A percentile compares a stretch with the other conserved stretches of the same genome.
Evolutionary conservation across 2,113 vertebrate genomes (phyloP).

Genomic region (Charina bottae): DNA sequence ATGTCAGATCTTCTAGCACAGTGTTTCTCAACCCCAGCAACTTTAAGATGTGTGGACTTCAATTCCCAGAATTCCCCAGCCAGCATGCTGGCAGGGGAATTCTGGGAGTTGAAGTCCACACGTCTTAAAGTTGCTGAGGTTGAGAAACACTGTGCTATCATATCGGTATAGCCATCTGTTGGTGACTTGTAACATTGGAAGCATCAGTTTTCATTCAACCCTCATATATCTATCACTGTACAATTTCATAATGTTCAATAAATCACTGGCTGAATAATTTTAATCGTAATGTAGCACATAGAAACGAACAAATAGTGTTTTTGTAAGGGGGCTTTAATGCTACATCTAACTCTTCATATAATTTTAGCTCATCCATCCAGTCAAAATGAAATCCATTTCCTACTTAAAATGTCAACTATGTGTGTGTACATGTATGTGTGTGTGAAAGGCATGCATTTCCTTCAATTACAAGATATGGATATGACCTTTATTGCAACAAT

Average conservation of each 20-base stretch:
- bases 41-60: too few species aligned
- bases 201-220: background rate
- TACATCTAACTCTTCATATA: constrained; percentile 49
- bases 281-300: constrained; percentile 35
- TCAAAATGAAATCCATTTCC: constrained; percentile 59
- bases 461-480: constrained; percentile 71
- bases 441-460: constrained; percentile 55
- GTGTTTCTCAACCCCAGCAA: too few species aligned
- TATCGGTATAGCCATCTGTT: background rate
- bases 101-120: too few species aligned
- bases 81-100: too few species aligned
- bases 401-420: constrained; percentile 63
- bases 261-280: constrained; percentile 37
- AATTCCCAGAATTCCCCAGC: too few species aligned
- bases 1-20: background rate
- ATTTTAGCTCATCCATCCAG: constrained; percentile 50
- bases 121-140: too few species aligned
- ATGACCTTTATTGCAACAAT: constrained; percentile 72
- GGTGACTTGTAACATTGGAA: background rate
- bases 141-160: background rate
- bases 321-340: constrained; percentile 43
- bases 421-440: constrained; percentile 27
- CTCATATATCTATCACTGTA: background rate
- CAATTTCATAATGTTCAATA: constrained; percentile 25
- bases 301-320: constrained; percentile 52